Percentiles rank a stretch among this genome's conserved stretches.
Conservation (phyloP, 2,797 vertebrate genomes). For the Danio kyathit region DNA sequence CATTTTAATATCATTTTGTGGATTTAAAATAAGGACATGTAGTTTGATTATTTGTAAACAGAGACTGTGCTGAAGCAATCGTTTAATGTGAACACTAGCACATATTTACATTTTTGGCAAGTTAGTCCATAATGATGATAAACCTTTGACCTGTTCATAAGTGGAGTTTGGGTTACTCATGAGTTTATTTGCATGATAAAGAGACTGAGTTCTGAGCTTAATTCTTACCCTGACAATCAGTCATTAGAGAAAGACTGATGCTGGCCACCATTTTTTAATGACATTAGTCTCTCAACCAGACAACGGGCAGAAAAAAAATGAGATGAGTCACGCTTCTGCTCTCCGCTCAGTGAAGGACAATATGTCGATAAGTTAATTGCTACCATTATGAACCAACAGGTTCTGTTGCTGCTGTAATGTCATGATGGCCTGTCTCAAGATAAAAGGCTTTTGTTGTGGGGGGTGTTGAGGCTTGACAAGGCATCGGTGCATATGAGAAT, state of each 20-base stretch:
- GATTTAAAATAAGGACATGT: neutral
- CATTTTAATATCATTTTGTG: neutral
- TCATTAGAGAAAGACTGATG: constrained; percentile 50
- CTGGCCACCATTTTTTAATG: constrained; percentile 43
- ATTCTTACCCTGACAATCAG: constrained; percentile 40
- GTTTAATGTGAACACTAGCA: neutral
- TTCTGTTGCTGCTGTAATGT: constrained; percentile 64
- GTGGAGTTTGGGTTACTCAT: constrained; percentile 13
- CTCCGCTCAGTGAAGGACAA: constrained; percentile 63
- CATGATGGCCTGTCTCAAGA: constrained; percentile 61
- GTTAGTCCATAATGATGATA: neutral
- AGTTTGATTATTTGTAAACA: neutral
- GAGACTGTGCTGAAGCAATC: neutral
- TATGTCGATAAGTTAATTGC: constrained; percentile 75
- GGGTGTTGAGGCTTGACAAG: constrained; percentile 70
- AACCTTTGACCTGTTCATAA: constrained; percentile 30
- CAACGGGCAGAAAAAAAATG: constrained; percentile 50
- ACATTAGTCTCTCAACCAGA: constrained; percentile 62
- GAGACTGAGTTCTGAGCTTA: neutral
- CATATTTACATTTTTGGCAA: neutral
- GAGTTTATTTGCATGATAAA: constrained; percentile 46
- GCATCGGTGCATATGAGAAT: constrained; percentile 52
- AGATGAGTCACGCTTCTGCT: constrained; percentile 61
- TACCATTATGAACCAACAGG: constrained; percentile 68
- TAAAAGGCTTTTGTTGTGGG: constrained; percentile 67